Conservation (phyloP, 1,140 invertebrate species). For the Zelostemma sp. region DNA sequence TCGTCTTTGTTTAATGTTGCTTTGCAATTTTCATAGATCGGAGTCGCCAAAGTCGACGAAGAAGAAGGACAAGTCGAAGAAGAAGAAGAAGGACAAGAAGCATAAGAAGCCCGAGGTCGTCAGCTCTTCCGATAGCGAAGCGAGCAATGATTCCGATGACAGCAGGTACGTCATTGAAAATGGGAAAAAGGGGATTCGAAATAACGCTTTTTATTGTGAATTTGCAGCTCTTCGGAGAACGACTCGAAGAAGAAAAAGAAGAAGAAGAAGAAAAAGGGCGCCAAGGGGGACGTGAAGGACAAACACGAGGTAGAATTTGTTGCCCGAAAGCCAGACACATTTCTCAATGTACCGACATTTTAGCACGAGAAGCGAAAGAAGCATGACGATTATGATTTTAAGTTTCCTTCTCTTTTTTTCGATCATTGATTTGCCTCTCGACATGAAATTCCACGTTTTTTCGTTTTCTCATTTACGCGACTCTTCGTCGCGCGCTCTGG, state of each 20-base stretch:
- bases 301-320: conserved; percentile 60
- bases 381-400: conserved; percentile 55
- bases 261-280: conserved; percentile 61
- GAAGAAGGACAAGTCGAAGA: conserved; percentile 67
- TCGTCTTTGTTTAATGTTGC: too few relatives aligned
- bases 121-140: conserved; percentile 61
- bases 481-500: conserved; percentile 48
- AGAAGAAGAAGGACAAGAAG: conserved; percentile 65
- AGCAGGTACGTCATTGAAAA: conserved; percentile 53
- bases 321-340: conserved; percentile 24
- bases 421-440: conserved; percentile 42
- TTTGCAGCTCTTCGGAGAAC: conserved; percentile 53
- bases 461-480: conserved; percentile 18
- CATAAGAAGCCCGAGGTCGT: conserved; percentile 58
- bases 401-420: conserved; percentile 30
- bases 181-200: background rate
- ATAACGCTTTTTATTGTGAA: conserved; percentile 2
- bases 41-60: conserved; percentile 62
- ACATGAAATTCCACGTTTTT: conserved; percentile 40
- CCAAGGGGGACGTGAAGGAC: conserved; percentile 55
- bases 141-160: conserved; percentile 61
- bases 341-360: conserved; percentile 51
- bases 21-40: conserved; percentile 59
- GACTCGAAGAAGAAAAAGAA: conserved; percentile 63
- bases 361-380: conserved; percentile 58